Evolutionary conservation across 1,140 invertebrate species (phyloP), one percentile per base, ranked within the genome.

Genomic region (Euura saliciscinereae): DNA sequence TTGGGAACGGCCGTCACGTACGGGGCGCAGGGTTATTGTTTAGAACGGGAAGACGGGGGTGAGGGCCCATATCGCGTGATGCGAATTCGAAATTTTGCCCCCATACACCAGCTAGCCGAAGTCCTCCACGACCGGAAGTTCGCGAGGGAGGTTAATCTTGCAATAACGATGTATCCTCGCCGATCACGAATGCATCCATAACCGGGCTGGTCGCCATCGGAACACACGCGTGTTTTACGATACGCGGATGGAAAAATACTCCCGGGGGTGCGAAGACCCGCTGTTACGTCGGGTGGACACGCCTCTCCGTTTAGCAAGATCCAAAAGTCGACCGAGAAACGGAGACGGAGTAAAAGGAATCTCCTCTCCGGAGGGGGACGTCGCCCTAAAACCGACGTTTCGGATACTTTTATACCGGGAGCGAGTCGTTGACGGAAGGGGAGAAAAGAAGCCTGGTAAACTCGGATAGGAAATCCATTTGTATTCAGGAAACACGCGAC

Each of bases 401-500:
- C 51, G 51, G 51, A n/a, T n/a, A 11, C 51, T 59, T 59, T 59
- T n/a, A 59, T n/a, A 59, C 51, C 51, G 51, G 10, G 51, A 8
- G 3, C 10, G 73, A 43, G 28, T 6, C 7, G 46, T 43, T 43
- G 69, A 59, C 65, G 28, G 65, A 65, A 42, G 13, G 46, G 45
- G 68, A n/a, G 44, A 70, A 44, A 69, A 43, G 73, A 10, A 67
- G 66, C 13, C 11, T 45, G 45, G 10, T 7, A 8, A 44, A 44
- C 8, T 42, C 10, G 28, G 28, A 67, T 45, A 44, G 28, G 43
- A 71, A 68, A 71, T 66, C 45, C 46, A 74, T 74, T 74, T 67
- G 73, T 74, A 74, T 74, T 69, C 73, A 71, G 67, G 43, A 67
- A 74, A 71, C 73, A 66, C 68, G 44, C 64, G 68, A 46, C 45